phyloP scores from a whole-genome alignment of 2,888 invertebrate genomes.

The Torymus auratus region DNA sequence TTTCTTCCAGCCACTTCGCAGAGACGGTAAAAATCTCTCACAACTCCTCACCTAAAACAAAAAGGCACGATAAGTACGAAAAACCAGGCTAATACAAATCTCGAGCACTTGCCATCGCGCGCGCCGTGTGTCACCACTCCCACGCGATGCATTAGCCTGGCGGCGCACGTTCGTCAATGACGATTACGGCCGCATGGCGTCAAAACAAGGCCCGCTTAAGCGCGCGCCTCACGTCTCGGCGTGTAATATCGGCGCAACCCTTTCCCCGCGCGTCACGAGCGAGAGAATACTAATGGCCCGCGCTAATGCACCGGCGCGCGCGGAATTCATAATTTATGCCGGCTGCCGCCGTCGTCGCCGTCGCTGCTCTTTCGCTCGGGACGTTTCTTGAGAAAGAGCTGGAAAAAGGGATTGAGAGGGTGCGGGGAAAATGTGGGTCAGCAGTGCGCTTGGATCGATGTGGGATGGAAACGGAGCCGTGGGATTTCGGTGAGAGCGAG shows the following conservation, averaged over 20 bases:
- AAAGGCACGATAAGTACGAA: no score
- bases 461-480: no score
- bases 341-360: constrained; percentile 1
- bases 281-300: constrained; percentile 69
- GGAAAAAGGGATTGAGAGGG: no score
- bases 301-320: constrained; percentile 65
- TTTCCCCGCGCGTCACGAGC: constrained; percentile 26
- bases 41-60: no score
- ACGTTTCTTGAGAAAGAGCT: no score
- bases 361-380: not conserved
- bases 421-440: no score
- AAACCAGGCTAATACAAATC: no score
- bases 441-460: no score
- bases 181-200: constrained; percentile 29
- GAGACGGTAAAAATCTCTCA: no score
- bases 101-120: not conserved
- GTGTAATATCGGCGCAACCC: constrained; percentile 2
- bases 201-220: constrained; percentile 30
- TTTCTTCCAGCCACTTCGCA: no score
- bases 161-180: constrained; percentile 30
- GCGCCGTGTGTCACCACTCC: not conserved
- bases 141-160: constrained; percentile 1
- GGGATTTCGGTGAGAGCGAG: no score
- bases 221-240: constrained; percentile 4
- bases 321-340: constrained; percentile 66